phyloP scores from a whole-genome alignment of 2,888 invertebrate species.

The Drosophila kuntzei region DNA sequence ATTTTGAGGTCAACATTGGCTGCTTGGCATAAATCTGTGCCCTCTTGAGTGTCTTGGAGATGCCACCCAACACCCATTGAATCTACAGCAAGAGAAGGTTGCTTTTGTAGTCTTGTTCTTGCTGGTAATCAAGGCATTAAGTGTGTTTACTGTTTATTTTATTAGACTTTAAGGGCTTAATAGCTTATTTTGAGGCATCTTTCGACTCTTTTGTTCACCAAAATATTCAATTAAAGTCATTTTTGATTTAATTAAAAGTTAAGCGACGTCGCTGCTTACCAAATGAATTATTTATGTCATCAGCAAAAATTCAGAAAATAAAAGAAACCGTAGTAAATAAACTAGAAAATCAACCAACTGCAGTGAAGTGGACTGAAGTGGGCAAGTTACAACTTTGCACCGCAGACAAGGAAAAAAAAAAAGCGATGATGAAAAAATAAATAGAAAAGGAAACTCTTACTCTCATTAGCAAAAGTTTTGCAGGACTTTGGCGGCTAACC shows the following conservation, averaged over 20 bases:
- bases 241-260: conserved; percentile 80
- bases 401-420: conserved; percentile 19
- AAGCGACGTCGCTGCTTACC: conserved; percentile 18
- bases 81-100: neutral
- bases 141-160: conserved; percentile 82
- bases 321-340: conserved; percentile 29
- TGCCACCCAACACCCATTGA: neutral
- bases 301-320: conserved; percentile 32
- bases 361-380: conserved; percentile 36
- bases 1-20: conserved; percentile 71
- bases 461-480: conserved; percentile 77
- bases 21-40: conserved; percentile 69
- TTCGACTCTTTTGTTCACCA: conserved; percentile 28
- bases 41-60: conserved; percentile 16
- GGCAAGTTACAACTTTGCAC: conserved; percentile 55
- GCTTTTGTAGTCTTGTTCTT: conserved; percentile 1
- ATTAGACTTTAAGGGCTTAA: conserved; percentile 81
- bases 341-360: conserved; percentile 24
- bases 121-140: conserved; percentile 82
- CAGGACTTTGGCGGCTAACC: conserved; percentile 55
- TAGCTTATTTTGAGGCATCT: conserved; percentile 64
- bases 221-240: conserved; percentile 74
- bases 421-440: neutral
- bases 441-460: conserved; percentile 67
- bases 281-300: conserved; percentile 71